Base-by-base conservation (phyloP, 2,113 vertebrate species). In the Prionailurus bengalensis region DNA sequence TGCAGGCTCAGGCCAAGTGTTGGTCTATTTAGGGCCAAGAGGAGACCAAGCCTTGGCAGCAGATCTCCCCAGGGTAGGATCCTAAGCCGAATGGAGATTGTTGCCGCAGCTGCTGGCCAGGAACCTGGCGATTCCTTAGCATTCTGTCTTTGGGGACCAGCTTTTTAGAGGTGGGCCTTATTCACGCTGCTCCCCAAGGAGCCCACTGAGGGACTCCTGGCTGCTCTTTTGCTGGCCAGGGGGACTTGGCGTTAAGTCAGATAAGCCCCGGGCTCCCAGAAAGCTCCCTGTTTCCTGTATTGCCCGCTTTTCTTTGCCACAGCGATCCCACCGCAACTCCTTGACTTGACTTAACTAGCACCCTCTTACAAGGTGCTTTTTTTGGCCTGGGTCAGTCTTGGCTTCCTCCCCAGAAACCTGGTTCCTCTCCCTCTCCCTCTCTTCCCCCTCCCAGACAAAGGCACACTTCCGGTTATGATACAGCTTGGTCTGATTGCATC, bases 11-110 rank as follows among this genome's bases (percentile, higher is more conserved):
- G 97, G 84, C 93, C 70, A 87, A 87, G 61, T 88, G 84, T 71
- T 58, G 48, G 36, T 95, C 96, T 97, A 14, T 95, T 97, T 93
- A 79, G 78, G 85, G 68, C 89, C 48, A 55, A 79, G 92, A 51
- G 48, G 61, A 96, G 95, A 74, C 29, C 53, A 51, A 66, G 78
- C 73, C 45, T 17, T 83, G 95, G 76, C 9, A 48, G 45, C 7
- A 1, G 21, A 55, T 87, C 81, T 76, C 12, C 51, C n/a, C 39
- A 15, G 71, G 48, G 45, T 12, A 45, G 45, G 71, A 42, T 61
- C 51, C 29, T 23, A 16, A 51, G 65, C 81, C 63, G 89, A 94
- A 68, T 89, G 86, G 93, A 73, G 71, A 39, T 48, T 12, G 0
- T 42, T 16, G 5, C 29, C 17, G 4, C 5, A 4, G 31, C 19